phyloP scores from a whole-genome alignment of 2,113 vertebrate species.

The Chloebia gouldiae region DNA sequence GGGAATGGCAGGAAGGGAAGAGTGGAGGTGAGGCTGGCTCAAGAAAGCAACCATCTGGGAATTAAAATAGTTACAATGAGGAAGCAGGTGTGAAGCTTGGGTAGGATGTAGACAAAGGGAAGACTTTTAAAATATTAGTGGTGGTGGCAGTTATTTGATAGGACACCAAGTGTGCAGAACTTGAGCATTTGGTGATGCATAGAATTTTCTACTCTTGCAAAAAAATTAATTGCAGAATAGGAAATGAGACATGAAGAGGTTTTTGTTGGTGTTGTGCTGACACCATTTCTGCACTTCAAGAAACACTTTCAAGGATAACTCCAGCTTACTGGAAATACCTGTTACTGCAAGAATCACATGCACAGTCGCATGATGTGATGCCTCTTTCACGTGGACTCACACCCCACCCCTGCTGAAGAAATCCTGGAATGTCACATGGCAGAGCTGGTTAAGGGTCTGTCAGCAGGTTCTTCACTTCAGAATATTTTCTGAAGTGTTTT shows the following conservation, averaged over 20 bases:
- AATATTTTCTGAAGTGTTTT: not conserved
- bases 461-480: not conserved
- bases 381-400: not conserved
- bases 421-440: not conserved
- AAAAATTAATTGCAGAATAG: not conserved
- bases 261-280: not conserved
- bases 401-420: not conserved
- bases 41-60: not conserved
- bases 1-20: not conserved
- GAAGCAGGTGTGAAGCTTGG: not conserved
- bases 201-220: not conserved
- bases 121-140: not conserved
- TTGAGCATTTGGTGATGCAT: not conserved
- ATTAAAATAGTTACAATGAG: not conserved
- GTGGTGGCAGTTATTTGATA: not conserved
- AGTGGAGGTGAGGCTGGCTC: not conserved
- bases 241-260: not conserved
- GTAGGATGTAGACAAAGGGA: not conserved
- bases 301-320: not conserved
- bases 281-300: not conserved
- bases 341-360: not conserved
- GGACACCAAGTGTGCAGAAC: not conserved
- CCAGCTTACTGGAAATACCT: not conserved
- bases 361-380: slow-evolving; percentile 1
- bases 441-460: not conserved